Percentiles rank a stretch among this genome's conserved stretches.
phyloP scores from a whole-genome alignment of 2,888 invertebrate genomes.

The Drosophila setosimentum region DNA sequence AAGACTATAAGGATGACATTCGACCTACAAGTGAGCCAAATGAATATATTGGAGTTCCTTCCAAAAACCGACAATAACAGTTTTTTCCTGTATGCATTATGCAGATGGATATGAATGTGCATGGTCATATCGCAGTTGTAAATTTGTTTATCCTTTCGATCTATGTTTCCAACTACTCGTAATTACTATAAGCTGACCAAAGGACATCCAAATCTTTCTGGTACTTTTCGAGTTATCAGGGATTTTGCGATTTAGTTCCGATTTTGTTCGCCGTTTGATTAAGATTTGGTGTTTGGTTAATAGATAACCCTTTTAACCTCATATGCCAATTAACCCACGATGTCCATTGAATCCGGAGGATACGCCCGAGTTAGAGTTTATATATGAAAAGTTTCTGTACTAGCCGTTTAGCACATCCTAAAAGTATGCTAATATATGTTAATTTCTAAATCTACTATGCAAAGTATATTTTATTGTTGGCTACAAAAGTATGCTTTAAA shows the following conservation, averaged over 20 bases:
- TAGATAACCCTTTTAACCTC: background rate
- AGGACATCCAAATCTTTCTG: background rate
- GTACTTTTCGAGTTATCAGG: background rate
- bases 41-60: background rate
- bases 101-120: too few species aligned
- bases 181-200: background rate
- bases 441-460: background rate
- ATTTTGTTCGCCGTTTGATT: background rate
- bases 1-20: background rate
- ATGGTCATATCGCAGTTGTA: background rate
- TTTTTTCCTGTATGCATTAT: background rate
- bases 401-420: background rate
- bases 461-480: background rate
- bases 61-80: background rate
- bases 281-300: background rate
- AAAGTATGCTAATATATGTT: background rate
- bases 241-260: too few species aligned
- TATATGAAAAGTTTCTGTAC: background rate
- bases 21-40: background rate
- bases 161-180: background rate
- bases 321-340: background rate
- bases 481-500: background rate
- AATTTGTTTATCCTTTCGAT: background rate
- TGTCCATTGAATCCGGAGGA: background rate
- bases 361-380: background rate